phyloP scores from a whole-genome alignment of 2,888 invertebrate species.

The Andricus quercusramuli region DNA sequence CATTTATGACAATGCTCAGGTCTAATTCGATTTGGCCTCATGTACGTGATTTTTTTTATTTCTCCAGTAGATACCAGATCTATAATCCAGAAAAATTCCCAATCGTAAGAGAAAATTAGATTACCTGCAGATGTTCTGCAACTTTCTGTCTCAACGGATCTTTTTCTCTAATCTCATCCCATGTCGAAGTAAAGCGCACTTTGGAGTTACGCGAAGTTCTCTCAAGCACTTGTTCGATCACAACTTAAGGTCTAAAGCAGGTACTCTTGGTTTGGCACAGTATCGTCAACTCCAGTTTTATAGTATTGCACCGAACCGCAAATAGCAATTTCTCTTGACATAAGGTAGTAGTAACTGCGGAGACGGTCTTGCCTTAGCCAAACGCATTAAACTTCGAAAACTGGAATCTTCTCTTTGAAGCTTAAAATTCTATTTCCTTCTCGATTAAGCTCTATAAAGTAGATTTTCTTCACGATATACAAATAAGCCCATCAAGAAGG shows the following conservation, averaged over 20 bases:
- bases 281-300: slow-evolving; percentile 6
- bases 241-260: slow-evolving; percentile 29
- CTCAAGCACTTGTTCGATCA: slow-evolving; percentile 33
- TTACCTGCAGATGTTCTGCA: slow-evolving; percentile 23
- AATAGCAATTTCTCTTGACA: slow-evolving; percentile 35
- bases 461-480: background rate
- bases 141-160: slow-evolving; percentile 33
- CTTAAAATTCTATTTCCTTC: background rate
- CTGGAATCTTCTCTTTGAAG: slow-evolving; percentile 21
- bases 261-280: slow-evolving; percentile 27
- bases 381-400: slow-evolving; percentile 32
- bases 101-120: slow-evolving; percentile 22
- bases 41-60: background rate
- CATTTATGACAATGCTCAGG: background rate
- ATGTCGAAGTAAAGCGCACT: background rate
- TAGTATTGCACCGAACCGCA: slow-evolving; percentile 2
- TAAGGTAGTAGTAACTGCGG: background rate
- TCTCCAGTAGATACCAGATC: background rate
- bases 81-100: background rate
- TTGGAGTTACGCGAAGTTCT: slow-evolving; percentile 29
- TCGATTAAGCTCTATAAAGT: background rate
- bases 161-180: slow-evolving; percentile 33
- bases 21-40: background rate
- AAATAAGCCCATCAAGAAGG: background rate
- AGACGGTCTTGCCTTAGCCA: background rate